A percentile compares a stretch with the other conserved stretches of the same genome.
Conservation (phyloP, 2,113 vertebrate species). For the Podarcis muralis region DNA sequence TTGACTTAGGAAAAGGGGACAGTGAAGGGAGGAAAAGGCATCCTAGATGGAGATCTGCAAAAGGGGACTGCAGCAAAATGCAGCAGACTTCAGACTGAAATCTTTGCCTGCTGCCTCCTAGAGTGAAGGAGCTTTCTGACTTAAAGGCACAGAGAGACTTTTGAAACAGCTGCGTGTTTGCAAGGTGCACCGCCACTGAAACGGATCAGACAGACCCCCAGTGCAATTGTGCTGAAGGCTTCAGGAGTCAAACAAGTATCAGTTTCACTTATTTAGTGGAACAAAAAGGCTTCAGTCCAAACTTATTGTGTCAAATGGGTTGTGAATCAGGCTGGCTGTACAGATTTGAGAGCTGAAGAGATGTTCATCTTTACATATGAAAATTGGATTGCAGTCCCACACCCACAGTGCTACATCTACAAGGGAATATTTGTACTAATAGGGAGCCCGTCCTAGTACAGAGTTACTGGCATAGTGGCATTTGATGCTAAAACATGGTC, state of each 20-base stretch:
- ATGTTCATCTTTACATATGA: background rate
- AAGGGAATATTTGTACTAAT: background rate
- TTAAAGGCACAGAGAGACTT: background rate
- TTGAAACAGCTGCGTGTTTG: background rate
- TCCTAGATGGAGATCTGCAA: conserved; percentile 45
- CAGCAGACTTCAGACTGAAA: conserved; percentile 59
- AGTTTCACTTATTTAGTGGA: background rate
- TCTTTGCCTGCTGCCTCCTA: conserved; percentile 23
- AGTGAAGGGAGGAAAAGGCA: conserved; percentile 23
- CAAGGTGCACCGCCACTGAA: background rate
- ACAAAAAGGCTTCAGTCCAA: background rate
- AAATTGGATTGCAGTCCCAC: background rate
- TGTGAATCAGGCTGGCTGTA: background rate
- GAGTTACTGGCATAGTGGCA: conserved; percentile 5
- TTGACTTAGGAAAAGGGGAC: conserved; percentile 20
- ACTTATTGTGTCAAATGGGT: background rate
- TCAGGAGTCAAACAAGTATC: background rate
- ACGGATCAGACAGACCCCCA: background rate
- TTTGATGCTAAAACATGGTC: background rate
- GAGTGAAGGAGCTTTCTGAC: conserved; percentile 29
- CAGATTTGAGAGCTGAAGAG: background rate
- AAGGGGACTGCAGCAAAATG: conserved; percentile 71
- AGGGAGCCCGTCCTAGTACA: background rate
- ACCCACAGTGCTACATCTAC: background rate
- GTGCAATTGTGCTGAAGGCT: background rate